A percentile compares a stretch with the other conserved stretches of the same genome.
These are phyloP conservation scores for Colistium nudipinnis DNA, from an alignment of 2,113 vertebrate species.

Conservation along the genomic window DNA sequence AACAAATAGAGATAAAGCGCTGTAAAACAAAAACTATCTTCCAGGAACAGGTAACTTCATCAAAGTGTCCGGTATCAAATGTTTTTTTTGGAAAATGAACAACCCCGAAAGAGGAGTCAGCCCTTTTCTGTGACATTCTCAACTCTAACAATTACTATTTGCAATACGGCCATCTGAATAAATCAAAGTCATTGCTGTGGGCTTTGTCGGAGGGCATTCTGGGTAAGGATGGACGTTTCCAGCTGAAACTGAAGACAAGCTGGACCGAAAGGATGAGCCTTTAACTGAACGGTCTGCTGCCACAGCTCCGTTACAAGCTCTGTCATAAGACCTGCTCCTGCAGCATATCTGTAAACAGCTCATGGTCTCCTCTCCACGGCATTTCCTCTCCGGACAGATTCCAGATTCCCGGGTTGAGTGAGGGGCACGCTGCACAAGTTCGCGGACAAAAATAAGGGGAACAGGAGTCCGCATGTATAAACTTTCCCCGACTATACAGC, in stretches of 20 bases:
- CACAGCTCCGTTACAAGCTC: background rate
- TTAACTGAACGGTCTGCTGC: background rate
- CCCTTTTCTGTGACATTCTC: too few species aligned
- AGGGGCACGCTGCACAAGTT: background rate
- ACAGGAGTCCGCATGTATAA: too few species aligned
- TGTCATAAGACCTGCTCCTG: background rate
- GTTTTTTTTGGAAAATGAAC: too few species aligned
- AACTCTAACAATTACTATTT: too few species aligned
- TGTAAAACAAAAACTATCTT: background rate
- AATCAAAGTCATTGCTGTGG: too few species aligned
- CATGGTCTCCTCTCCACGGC: background rate
- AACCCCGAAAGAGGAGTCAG: too few species aligned
- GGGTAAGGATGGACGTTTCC: background rate
- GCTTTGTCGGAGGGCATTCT: background rate
- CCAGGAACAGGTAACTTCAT: background rate
- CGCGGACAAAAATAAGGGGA: background rate
- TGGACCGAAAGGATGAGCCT: too few species aligned
- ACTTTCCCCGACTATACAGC: too few species aligned
- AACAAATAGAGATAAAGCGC: too few species aligned
- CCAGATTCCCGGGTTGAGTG: background rate
- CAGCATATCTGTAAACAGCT: conserved; percentile 17
- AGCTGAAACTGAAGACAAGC: background rate
- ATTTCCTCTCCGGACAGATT: background rate
- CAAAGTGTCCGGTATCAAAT: too few species aligned
- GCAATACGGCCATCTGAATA: background rate